Evolutionary conservation across 2,113 vertebrate genomes (phyloP), one percentile per base, ranked within the genome.

Genomic region (Lepus europaeus): DNA sequence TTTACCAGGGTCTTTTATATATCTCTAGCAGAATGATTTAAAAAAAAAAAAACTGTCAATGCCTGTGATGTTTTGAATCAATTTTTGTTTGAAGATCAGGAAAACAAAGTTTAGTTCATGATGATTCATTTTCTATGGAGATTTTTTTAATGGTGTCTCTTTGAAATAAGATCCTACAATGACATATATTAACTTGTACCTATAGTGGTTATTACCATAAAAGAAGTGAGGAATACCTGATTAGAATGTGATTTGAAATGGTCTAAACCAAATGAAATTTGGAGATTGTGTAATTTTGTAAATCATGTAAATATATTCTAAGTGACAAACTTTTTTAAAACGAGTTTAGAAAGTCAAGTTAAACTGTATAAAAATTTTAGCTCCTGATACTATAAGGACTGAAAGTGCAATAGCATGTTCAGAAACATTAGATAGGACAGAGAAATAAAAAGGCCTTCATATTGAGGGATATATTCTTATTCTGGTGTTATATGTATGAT

Each of bases 71-170:
- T 96, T 97, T 95, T 76, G 89, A 96, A 97, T 95, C 51, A 68
- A 22, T 95, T 96, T 97, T 53, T 95, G 33, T 87, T 95, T 93
- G 86, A 97, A 89, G 88, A 96, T 92, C 86, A 94, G 63, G 66
- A 91, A 45, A 90, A 45, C 63, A 88, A 93, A 66, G 74, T 97
- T 96, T 94, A 27, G 2, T 91, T 93, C 59, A 90, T 95, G 56
- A 83, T 90, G 79, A 82, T 87, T 95, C 23, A 91, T 95, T 77
- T 94, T 95, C 83, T 97, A 36, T 85, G n/a, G 96, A 90, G 12
- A 3, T 31, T 69, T 70, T 81, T 53, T 36, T 49, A 4, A 72
- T 63, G 14, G 17, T 79, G 7, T 90, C 4, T 92, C 7, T 91
- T 25, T 33, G 70, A 91, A 95, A 56, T 74, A 87, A 84, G 6